Conservation (phyloP, 2,113 vertebrate species). For the Pelecanus crispus region DNA sequence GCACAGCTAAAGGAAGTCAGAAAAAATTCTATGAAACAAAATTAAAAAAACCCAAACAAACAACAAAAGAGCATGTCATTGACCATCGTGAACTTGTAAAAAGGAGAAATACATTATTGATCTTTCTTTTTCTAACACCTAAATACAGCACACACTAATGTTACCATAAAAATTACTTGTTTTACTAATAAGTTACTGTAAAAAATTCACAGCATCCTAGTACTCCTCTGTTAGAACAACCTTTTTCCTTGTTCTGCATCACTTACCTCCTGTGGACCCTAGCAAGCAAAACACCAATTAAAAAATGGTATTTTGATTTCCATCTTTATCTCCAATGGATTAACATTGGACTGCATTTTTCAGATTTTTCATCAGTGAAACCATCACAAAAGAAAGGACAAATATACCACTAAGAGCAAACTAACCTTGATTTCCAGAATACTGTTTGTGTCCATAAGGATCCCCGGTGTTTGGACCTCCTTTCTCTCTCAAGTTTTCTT, state of each 20-base stretch:
- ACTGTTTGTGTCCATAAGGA: constrained; percentile 78
- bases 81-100: not conserved
- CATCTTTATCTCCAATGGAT: not conserved
- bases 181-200: not conserved
- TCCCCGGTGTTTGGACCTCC: constrained; percentile 59
- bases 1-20: not conserved
- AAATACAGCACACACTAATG: rapidly evolving
- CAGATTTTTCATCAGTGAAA: not conserved
- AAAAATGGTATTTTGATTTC: not conserved
- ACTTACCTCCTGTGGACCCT: not conserved
- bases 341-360: not conserved
- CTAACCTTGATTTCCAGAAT: constrained; percentile 80
- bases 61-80: not conserved
- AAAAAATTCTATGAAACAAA: not conserved
- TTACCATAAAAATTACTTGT: not conserved
- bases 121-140: not conserved
- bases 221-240: not conserved
- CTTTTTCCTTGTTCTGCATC: not conserved
- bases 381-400: not conserved
- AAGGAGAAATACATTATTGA: not conserved
- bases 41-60: not conserved
- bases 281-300: not conserved
- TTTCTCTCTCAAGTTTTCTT: constrained; percentile 86
- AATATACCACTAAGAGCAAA: not conserved
- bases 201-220: not conserved